Evolutionary conservation across 2,113 vertebrate genomes (phyloP).

Genomic region (Menidia beryllina): DNA sequence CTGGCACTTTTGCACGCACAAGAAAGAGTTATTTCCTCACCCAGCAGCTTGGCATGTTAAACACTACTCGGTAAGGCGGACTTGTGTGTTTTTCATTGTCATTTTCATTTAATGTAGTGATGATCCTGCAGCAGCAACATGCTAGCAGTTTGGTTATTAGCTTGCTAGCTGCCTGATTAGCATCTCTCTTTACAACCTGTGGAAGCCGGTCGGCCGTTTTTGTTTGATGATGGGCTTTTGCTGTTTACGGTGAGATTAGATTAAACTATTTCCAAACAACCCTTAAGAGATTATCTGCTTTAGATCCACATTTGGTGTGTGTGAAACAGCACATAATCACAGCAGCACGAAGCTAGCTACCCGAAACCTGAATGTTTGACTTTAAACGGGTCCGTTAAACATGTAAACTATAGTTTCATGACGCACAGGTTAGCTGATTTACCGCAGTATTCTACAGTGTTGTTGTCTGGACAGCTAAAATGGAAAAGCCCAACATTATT

Average conservation of each 20-base stretch:
- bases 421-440: neutral
- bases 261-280: neutral
- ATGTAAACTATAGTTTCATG: neutral
- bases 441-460: neutral
- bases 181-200: slow-evolving; percentile 12
- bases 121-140: slow-evolving; percentile 13
- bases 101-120: neutral
- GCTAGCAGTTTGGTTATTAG: slow-evolving; percentile 1
- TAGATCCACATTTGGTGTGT: fast-evolving
- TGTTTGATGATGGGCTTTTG: slow-evolving; percentile 15
- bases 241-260: slow-evolving; percentile 37
- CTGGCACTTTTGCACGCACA: neutral
- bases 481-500: neutral
- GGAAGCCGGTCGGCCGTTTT: neutral
- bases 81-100: neutral
- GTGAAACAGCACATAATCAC: slow-evolving; percentile 4
- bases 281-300: slow-evolving; percentile 2
- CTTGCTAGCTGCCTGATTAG: slow-evolving; percentile 5
- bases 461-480: too few relatives aligned
- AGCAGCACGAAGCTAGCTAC: neutral
- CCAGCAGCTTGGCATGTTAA: neutral
- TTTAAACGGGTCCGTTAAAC: too few relatives aligned
- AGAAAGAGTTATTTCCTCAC: neutral
- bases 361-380: neutral
- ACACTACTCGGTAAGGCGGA: slow-evolving; percentile 42